Percentiles rank a stretch among this genome's conserved stretches.
Conservation (phyloP, 2,797 vertebrate species). For the Mareca penelope region DNA sequence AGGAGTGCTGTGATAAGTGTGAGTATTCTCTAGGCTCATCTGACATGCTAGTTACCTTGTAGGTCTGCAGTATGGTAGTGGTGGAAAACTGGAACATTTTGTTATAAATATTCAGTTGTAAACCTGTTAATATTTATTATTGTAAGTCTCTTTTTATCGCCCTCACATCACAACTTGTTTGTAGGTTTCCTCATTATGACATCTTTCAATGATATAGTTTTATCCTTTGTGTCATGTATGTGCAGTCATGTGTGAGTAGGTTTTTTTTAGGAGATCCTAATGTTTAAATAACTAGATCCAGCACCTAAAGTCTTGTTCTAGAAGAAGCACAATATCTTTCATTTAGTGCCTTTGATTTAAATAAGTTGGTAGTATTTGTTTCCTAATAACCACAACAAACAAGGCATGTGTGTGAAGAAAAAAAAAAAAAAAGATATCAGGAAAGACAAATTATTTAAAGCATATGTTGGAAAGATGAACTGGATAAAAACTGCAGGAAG, state of each 20-base stretch:
- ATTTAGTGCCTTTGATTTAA: background rate
- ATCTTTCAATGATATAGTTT: background rate
- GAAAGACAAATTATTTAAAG: background rate
- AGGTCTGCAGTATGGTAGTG: background rate
- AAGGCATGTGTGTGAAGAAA: background rate
- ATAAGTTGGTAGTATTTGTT: background rate
- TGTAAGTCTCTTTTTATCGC: background rate
- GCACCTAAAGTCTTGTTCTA: background rate
- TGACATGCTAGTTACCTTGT: background rate
- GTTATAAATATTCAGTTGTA: background rate
- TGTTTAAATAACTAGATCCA: background rate
- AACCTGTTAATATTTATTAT: background rate
- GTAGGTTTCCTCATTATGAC: background rate
- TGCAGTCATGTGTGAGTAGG: background rate
- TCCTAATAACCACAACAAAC: background rate
- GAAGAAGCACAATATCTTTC: background rate
- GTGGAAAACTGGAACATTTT: background rate
- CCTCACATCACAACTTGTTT: background rate
- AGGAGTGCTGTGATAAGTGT: background rate
- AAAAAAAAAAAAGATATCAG: background rate
- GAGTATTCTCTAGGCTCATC: background rate
- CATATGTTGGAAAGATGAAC: background rate
- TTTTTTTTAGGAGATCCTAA: background rate
- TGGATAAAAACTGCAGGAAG: background rate
- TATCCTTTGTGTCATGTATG: background rate